Evolutionary conservation across 2,113 vertebrate species (phyloP).

Genomic region (Grus americana): DNA sequence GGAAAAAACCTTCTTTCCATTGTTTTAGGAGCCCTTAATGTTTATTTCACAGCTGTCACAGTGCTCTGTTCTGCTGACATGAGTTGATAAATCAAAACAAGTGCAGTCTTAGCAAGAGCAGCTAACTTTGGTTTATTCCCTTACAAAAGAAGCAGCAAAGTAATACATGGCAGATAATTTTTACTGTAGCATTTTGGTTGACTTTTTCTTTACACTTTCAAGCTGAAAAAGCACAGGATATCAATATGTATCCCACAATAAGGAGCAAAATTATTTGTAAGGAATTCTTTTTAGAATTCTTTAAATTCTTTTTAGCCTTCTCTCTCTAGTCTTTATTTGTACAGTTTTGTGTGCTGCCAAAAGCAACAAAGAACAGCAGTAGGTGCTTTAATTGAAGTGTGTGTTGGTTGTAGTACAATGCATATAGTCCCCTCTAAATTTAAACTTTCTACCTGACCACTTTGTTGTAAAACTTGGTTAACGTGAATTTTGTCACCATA

Average conservation of each 20-base stretch:
- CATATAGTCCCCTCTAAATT: neutral
- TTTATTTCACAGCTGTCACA: slow-evolving; percentile 45
- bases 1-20: slow-evolving; percentile 8
- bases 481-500: neutral
- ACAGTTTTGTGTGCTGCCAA: neutral
- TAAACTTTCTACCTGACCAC: neutral
- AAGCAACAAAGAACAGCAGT: neutral
- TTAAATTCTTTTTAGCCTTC: neutral
- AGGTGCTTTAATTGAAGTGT: neutral
- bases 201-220: neutral
- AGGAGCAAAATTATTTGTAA: neutral
- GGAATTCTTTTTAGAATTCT: neutral
- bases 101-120: slow-evolving; percentile 45
- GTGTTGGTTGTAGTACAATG: neutral
- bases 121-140: slow-evolving; percentile 5
- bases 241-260: neutral
- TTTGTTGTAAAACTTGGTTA: neutral
- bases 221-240: neutral
- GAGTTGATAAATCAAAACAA: slow-evolving; percentile 40
- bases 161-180: slow-evolving; percentile 27
- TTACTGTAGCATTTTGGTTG: neutral
- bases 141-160: neutral
- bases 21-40: slow-evolving; percentile 43
- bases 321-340: neutral
- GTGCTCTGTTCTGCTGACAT: slow-evolving; percentile 54